Conservation (phyloP, 2,888 invertebrate genomes). For the Elgonia sp. region DNA sequence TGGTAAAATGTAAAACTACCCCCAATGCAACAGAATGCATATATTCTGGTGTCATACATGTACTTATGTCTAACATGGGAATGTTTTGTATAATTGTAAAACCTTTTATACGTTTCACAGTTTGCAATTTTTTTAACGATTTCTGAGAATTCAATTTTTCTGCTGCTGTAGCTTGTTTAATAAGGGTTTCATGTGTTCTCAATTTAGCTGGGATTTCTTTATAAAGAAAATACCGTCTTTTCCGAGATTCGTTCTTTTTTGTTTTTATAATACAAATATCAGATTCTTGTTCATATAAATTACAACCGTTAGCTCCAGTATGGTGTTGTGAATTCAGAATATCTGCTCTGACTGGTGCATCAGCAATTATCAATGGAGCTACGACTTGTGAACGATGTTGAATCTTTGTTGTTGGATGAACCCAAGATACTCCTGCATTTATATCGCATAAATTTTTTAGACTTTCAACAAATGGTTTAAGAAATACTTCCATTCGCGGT, state of each 20-base stretch:
- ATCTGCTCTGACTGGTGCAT: conserved; percentile 32
- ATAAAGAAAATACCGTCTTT: conserved; percentile 21
- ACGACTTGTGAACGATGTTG: conserved; percentile 1
- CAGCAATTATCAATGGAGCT: conserved; percentile 23
- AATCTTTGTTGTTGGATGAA: conserved; percentile 2
- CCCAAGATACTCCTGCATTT: conserved; percentile 14
- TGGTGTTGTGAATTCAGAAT: background rate
- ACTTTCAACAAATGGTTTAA: conserved; percentile 23
- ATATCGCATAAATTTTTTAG: background rate
- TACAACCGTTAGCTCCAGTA: background rate
- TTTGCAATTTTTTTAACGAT: background rate
- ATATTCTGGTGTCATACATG: conserved; percentile 15
- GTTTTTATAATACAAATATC: conserved; percentile 20
- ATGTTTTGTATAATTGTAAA: background rate
- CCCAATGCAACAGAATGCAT: conserved; percentile 44
- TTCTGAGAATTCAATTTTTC: background rate
- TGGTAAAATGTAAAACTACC: conserved; percentile 13
- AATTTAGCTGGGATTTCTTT: background rate
- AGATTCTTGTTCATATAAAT: background rate
- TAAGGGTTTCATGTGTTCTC: conserved; percentile 1
- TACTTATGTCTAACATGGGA: conserved; percentile 13
- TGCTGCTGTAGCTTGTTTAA: background rate
- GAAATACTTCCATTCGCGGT: conserved; percentile 9
- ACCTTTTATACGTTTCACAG: conserved; percentile 23
- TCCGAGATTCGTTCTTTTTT: background rate